A percentile compares a stretch with the other conserved stretches of the same genome.
phyloP scores from a whole-genome alignment of 1,140 invertebrate species.

The Camponotus floridanus region DNA sequence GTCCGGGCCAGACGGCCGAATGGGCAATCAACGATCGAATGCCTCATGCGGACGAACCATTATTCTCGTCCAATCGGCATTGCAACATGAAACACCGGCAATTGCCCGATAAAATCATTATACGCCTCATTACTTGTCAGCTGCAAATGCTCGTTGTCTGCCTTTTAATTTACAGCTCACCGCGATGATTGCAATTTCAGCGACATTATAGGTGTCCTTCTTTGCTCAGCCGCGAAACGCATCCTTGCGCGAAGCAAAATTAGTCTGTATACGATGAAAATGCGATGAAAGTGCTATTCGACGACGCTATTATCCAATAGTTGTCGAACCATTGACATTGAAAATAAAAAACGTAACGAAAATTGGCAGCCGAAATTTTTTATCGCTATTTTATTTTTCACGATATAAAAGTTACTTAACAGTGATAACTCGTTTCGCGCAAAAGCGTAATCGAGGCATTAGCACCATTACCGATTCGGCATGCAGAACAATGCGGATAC shows the following conservation, averaged over 20 bases:
- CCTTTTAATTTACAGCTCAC: slow-evolving; percentile 80
- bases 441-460: slow-evolving; percentile 25
- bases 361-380: background rate
- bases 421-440: slow-evolving; percentile 19
- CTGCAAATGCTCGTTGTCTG: slow-evolving; percentile 76
- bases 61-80: slow-evolving; percentile 81
- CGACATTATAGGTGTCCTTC: slow-evolving; percentile 13
- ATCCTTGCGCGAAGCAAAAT: slow-evolving; percentile 25
- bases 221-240: slow-evolving; percentile 19
- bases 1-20: slow-evolving; percentile 77
- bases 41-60: slow-evolving; percentile 78
- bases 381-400: too few species aligned
- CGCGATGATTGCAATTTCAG: slow-evolving; percentile 64
- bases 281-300: slow-evolving; percentile 36
- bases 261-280: slow-evolving; percentile 16
- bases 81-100: slow-evolving; percentile 79
- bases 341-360: background rate
- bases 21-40: slow-evolving; percentile 80
- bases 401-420: background rate
- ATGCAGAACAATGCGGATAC: slow-evolving; percentile 30
- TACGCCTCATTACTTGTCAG: slow-evolving; percentile 82
- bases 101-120: slow-evolving; percentile 83
- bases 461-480: slow-evolving; percentile 49
- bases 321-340: background rate
- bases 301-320: background rate